Evolutionary conservation across 2,888 invertebrate genomes (phyloP).

Genomic region (Dasypogon diadema): DNA sequence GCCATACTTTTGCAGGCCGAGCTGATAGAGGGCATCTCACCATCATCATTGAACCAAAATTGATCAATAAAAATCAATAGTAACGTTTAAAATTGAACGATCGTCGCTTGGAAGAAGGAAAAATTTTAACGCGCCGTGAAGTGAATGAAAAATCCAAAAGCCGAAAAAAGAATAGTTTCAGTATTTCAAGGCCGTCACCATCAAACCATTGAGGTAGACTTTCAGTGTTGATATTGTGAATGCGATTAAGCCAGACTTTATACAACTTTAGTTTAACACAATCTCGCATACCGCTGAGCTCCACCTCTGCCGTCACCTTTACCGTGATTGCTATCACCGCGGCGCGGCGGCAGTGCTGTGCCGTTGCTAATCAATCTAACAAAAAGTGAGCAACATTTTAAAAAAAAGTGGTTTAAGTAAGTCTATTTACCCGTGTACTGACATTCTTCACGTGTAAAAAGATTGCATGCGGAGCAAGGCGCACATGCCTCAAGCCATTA

Average conservation of each 20-base stretch:
- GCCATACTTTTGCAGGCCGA: slow-evolving; percentile 11
- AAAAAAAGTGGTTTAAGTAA: slow-evolving; percentile 44
- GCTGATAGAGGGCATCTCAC: slow-evolving; percentile 3
- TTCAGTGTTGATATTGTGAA: slow-evolving; percentile 44
- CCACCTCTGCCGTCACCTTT: slow-evolving; percentile 5
- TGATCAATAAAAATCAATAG: slow-evolving; percentile 3
- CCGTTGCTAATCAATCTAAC: slow-evolving; percentile 19
- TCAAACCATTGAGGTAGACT: slow-evolving; percentile 43
- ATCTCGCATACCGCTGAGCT: slow-evolving; percentile 10
- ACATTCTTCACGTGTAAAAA: not conserved
- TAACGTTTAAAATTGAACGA: slow-evolving; percentile 16
- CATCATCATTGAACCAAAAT: slow-evolving; percentile 11
- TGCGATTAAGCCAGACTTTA: slow-evolving; percentile 32
- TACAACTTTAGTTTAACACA: slow-evolving; percentile 38
- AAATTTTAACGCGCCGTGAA: slow-evolving; percentile 27
- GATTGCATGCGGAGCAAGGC: not conserved
- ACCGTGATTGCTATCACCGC: not conserved
- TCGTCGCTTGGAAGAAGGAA: not conserved
- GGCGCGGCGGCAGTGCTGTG: not conserved
- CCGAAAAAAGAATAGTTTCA: slow-evolving; percentile 11
- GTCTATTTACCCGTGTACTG: slow-evolving; percentile 1
- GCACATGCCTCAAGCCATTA: too few relatives aligned
- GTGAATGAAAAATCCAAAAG: slow-evolving; percentile 44
- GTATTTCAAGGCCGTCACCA: slow-evolving; percentile 48
- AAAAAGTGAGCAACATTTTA: slow-evolving; percentile 44